Base-by-base conservation (phyloP, 2,888 invertebrate species). In the Yponomeuta malinellus region DNA sequence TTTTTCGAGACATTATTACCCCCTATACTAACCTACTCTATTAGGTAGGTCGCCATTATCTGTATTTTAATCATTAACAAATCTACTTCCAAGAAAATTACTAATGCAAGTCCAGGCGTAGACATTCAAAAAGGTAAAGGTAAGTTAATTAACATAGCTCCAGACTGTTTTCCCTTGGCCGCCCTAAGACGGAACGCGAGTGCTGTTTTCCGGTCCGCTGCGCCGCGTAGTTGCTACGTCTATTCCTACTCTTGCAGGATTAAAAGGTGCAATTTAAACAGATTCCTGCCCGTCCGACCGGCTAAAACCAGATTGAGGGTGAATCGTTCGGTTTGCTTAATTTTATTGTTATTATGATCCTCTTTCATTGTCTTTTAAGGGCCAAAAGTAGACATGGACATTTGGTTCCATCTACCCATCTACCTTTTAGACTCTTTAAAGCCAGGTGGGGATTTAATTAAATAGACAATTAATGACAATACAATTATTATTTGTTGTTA, bases 251-350 rank as follows among this genome's bases (percentile, higher is more conserved):
- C 72, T 72, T 74, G 72, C 23, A 73, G 75, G 77, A 80, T 81
- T 81, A 80, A 81, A 81, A 80, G 78, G 78, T 81, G 78, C 78
- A 81, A 82, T 81, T 81, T 81, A 78, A 81, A 81, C 76, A 79
- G 79, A 80, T 81, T 78, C 77, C 75, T 76, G 77, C 77, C 76
- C 74, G 73, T 73, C 73, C 74, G 75, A 75, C 73, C 73, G 75
- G 74, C 75, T 76, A 76, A 80, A 78, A 77, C 75, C 71, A 71
- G 71, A 71, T 71, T 71, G 74, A 70, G 74, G 73, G 75, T 76
- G 15, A 79, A 78, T 77, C 74, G 73, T 48, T 31, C 68, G 48
- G 15, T 68, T 37, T 31, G 31, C 65, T 31, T 68, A 68, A 68
- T 68, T 68, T 48, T 68, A 68, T 68, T 68, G 33, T 65, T 31